Conservation (phyloP, 2,113 vertebrate species). For the Rutilus rutilus region DNA sequence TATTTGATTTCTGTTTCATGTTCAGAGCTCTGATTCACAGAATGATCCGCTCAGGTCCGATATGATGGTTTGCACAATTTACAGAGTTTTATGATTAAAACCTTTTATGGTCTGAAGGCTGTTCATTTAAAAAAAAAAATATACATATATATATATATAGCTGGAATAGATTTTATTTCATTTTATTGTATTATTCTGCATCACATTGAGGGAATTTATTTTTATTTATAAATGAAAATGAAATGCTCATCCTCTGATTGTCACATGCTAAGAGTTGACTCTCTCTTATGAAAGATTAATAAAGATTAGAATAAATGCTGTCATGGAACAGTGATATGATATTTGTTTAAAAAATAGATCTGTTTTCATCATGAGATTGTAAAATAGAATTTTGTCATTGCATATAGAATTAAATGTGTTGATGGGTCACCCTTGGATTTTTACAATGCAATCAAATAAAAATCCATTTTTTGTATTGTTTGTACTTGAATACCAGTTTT, state of each 20-base stretch:
- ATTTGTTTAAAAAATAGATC: background rate
- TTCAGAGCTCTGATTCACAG: background rate
- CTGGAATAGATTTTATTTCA: background rate
- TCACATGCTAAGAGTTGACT: background rate
- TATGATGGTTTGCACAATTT: conserved; percentile 24
- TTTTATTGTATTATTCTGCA: background rate
- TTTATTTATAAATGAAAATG: background rate
- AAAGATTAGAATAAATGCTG: background rate
- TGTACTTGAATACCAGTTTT: background rate
- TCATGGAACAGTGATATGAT: background rate
- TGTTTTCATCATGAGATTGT: background rate
- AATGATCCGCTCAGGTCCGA: background rate
- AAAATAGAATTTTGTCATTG: background rate
- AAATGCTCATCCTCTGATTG: background rate
- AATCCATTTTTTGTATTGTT: background rate
- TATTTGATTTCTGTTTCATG: background rate
- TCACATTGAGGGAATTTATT: background rate
- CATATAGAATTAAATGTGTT: background rate
- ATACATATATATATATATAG: too few relatives aligned
- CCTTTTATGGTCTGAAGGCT: background rate
- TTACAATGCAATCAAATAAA: background rate
- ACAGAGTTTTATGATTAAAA: background rate
- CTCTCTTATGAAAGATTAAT: conserved; percentile 1
- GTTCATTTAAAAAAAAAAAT: background rate
- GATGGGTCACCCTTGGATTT: background rate